These are phyloP conservation scores for Drosophila suzukii DNA, from an alignment of 1,140 invertebrate genomes.

Conservation along the genomic window DNA sequence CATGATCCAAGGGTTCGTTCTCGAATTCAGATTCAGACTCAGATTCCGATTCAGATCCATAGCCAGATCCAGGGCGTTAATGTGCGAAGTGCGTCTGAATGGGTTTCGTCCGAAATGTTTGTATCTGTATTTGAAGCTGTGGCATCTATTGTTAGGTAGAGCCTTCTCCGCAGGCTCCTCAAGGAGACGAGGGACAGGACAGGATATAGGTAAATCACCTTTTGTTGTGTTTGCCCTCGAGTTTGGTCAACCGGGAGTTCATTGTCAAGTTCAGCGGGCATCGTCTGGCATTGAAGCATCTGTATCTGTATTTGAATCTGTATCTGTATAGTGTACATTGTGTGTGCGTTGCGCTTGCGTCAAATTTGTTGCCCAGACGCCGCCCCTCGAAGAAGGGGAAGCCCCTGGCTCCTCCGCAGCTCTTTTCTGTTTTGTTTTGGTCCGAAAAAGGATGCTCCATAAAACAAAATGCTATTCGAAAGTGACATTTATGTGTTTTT, in stretches of 20 bases:
- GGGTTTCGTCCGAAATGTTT: constrained; percentile 69
- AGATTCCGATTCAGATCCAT: constrained; percentile 3
- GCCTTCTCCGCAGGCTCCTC: constrained; percentile 13
- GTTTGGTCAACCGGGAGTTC: constrained; percentile 51
- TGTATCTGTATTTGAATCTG: constrained; percentile 19
- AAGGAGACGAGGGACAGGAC: constrained; percentile 6
- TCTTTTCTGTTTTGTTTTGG: constrained; percentile 48
- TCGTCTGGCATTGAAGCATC: constrained; percentile 35
- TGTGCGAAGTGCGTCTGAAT: constrained; percentile 81
- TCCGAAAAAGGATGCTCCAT: constrained; percentile 69
- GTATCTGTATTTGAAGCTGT: constrained; percentile 9
- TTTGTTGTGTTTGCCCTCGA: constrained; percentile 48
- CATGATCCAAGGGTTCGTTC: constrained; percentile 14
- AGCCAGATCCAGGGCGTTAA: constrained; percentile 63
- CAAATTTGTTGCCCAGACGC: constrained; percentile 57
- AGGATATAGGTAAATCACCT: constrained; percentile 54
- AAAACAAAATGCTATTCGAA: constrained; percentile 79
- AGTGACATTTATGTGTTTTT: constrained; percentile 82
- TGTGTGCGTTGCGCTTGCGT: constrained; percentile 73
- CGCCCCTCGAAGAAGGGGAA: neutral
- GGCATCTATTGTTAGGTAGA: constrained; percentile 42
- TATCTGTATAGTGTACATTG: constrained; percentile 30
- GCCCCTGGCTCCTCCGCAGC: constrained; percentile 2
- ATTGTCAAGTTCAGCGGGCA: constrained; percentile 57
- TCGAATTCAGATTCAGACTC: constrained; percentile 1